Conservation (phyloP, 2,888 invertebrate genomes). For the Neoaliturus tenellus region DNA sequence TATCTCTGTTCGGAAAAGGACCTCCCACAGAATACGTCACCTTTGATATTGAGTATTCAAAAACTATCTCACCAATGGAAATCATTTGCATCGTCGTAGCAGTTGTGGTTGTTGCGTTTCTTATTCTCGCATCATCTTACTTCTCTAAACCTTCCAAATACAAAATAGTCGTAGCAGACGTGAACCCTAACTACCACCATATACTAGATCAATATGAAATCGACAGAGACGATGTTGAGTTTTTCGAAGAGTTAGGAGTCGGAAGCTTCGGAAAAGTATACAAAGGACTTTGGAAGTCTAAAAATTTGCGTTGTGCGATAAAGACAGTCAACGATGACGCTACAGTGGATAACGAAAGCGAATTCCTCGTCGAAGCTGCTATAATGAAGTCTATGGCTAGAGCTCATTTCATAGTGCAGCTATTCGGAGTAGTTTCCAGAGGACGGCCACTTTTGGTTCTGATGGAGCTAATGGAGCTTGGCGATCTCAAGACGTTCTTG, state of each 20-base stretch:
- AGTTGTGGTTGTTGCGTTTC: slow-evolving; percentile 52
- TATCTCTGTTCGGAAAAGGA: slow-evolving; percentile 86
- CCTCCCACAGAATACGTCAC: slow-evolving; percentile 68
- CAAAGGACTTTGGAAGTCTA: slow-evolving; percentile 83
- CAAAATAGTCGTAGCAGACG: slow-evolving; percentile 81
- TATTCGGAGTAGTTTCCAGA: slow-evolving; percentile 96
- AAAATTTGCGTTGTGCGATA: slow-evolving; percentile 80
- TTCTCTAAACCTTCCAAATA: slow-evolving; percentile 17
- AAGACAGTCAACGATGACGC: slow-evolving; percentile 94
- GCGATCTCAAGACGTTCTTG: slow-evolving; percentile 94
- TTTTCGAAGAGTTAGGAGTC: slow-evolving; percentile 89
- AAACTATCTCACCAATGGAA: slow-evolving; percentile 48
- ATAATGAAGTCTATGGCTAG: slow-evolving; percentile 95
- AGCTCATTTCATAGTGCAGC: slow-evolving; percentile 89
- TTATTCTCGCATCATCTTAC: slow-evolving; percentile 3
- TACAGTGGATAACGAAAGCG: slow-evolving; percentile 85
- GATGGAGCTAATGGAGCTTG: slow-evolving; percentile 98
- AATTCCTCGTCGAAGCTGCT: slow-evolving; percentile 97
- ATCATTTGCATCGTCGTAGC: not conserved
- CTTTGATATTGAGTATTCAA: slow-evolving; percentile 59
- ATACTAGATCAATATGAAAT: slow-evolving; percentile 95
- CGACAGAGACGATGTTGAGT: slow-evolving; percentile 84
- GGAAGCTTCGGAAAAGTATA: slow-evolving; percentile 88
- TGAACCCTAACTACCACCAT: slow-evolving; percentile 90
- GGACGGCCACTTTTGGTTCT: slow-evolving; percentile 95